Conservation (phyloP, 1,140 invertebrate genomes). For the Apis laboriosa region DNA sequence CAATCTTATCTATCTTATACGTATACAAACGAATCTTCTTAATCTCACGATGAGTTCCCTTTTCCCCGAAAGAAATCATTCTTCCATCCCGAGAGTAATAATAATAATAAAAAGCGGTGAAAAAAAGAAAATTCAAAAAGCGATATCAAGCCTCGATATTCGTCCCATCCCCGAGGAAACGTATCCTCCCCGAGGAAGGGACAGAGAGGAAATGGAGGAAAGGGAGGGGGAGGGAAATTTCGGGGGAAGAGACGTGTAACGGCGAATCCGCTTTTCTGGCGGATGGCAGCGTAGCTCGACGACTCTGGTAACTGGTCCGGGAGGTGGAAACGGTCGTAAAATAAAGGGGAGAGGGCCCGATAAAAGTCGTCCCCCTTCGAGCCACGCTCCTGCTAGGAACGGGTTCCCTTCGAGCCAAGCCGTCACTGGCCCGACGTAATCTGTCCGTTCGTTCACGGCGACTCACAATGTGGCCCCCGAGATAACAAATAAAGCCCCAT, state of each 20-base stretch:
- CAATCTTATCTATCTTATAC: too few relatives aligned
- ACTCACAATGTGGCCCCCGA: constrained; percentile 82
- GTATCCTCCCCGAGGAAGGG: background rate
- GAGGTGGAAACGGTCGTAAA: constrained; percentile 26
- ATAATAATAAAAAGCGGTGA: too few relatives aligned
- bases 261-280: constrained; percentile 65
- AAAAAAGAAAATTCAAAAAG: background rate
- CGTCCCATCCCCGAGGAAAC: background rate
- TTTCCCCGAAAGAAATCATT: too few relatives aligned
- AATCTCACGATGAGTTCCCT: too few relatives aligned
- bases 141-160: background rate
- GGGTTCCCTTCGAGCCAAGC: constrained; percentile 74
- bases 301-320: constrained; percentile 22
- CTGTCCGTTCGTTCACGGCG: constrained; percentile 81
- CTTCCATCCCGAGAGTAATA: too few relatives aligned
- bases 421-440: constrained; percentile 80
- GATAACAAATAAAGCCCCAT: constrained; percentile 82
- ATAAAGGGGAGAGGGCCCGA: constrained; percentile 43
- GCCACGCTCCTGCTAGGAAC: constrained; percentile 48
- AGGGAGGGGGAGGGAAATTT: constrained; percentile 6
- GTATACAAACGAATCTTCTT: too few relatives aligned
- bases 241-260: constrained; percentile 51
- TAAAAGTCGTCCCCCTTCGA: constrained; percentile 59
- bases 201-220: background rate
- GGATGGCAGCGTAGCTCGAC: constrained; percentile 57